phyloP scores from a whole-genome alignment of 2,888 invertebrate species.

The Ypsolopha scabrella region DNA sequence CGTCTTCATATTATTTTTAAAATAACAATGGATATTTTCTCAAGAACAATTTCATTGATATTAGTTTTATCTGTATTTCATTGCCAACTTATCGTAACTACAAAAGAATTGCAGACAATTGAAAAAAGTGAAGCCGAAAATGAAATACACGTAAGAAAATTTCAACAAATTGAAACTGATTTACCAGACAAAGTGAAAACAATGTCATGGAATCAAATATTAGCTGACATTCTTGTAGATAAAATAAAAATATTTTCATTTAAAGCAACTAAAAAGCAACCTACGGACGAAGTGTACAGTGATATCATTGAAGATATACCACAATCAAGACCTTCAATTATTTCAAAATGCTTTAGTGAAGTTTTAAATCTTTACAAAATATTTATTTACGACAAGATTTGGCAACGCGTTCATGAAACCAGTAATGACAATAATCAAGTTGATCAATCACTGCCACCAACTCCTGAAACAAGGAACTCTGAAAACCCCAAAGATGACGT shows the following conservation, averaged over 20 bases:
- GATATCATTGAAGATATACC: slow-evolving; percentile 13
- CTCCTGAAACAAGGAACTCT: slow-evolving; percentile 5
- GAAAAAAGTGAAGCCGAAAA: too few species aligned
- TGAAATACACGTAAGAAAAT: slow-evolving; percentile 30
- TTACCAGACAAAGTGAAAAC: slow-evolving; percentile 25
- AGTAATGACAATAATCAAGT: slow-evolving; percentile 6
- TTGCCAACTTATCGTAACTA: too few species aligned
- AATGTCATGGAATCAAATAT: slow-evolving; percentile 46
- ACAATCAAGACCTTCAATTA: slow-evolving; percentile 10
- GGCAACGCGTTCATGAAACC: slow-evolving; percentile 1
- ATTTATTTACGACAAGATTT: slow-evolving; percentile 32
- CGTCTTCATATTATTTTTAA: slow-evolving; percentile 22
- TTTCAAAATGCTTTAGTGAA: slow-evolving; percentile 31
- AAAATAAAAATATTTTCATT: slow-evolving; percentile 40
- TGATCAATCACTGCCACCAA: slow-evolving; percentile 9
- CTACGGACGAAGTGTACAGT: slow-evolving; percentile 13
- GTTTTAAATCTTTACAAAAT: slow-evolving; percentile 36
- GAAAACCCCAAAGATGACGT: slow-evolving; percentile 36
- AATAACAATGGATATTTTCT: slow-evolving; percentile 23
- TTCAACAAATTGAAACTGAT: slow-evolving; percentile 34
- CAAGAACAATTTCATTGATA: too few species aligned
- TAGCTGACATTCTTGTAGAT: slow-evolving; percentile 47
- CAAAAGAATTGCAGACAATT: too few species aligned
- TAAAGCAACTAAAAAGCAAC: slow-evolving; percentile 14
- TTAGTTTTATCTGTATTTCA: too few species aligned